These are phyloP conservation scores for Stenchaetothrips biformis DNA, from an alignment of 2,888 invertebrate genomes.

Conservation along the genomic window DNA sequence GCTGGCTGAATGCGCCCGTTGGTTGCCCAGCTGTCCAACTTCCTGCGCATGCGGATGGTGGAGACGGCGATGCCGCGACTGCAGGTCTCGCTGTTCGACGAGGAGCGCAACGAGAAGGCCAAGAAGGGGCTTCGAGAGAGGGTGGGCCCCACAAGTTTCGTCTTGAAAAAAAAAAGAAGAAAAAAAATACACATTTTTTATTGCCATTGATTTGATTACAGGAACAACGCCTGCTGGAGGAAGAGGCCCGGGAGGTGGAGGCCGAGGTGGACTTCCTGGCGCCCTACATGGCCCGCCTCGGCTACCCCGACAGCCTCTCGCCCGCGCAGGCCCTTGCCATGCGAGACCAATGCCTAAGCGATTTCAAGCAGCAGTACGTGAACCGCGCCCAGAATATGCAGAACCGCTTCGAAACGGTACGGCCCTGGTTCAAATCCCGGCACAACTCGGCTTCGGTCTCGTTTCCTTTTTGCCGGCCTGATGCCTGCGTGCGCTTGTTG, in stretches of 20 bases:
- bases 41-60: conserved; percentile 46
- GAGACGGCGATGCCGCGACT: conserved; percentile 52
- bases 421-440: not conserved
- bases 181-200: not conserved
- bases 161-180: not conserved
- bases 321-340: conserved; percentile 49
- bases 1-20: no score
- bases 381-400: conserved; percentile 61
- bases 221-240: conserved; percentile 46
- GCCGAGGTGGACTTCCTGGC: conserved; percentile 59
- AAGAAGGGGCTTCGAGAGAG: conserved; percentile 51
- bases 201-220: conserved; percentile 27
- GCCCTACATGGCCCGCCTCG: conserved; percentile 55
- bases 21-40: not conserved
- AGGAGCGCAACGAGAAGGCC: conserved; percentile 52
- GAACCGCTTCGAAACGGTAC: conserved; percentile 59
- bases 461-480: not conserved
- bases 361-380: conserved; percentile 60
- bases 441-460: not conserved
- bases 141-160: conserved; percentile 42
- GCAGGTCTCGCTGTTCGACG: conserved; percentile 52
- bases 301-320: conserved; percentile 45
- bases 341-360: conserved; percentile 57
- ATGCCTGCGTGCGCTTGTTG: not conserved
- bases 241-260: conserved; percentile 56